A percentile compares a stretch with the other conserved stretches of the same genome.
Evolutionary conservation across 2,797 vertebrate species (phyloP).

Genomic region (Sebastes hubbsi): DNA sequence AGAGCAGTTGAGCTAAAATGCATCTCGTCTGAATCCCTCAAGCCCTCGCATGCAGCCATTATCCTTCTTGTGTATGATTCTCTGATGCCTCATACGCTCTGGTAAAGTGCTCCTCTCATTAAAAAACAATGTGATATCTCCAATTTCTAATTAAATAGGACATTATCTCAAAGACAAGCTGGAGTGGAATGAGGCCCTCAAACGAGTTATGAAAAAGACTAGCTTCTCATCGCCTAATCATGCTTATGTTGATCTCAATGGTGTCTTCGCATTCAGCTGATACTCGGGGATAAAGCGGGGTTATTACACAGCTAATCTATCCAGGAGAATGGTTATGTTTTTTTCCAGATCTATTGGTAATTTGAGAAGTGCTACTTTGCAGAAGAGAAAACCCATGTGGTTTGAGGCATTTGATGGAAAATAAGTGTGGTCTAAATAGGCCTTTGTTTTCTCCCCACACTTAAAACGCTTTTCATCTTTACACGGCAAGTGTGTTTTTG

Average conservation of each 20-base stretch:
- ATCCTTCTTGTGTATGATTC: conserved; percentile 75
- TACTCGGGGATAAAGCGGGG: conserved; percentile 80
- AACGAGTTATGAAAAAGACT: conserved; percentile 89
- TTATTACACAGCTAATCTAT: conserved; percentile 85
- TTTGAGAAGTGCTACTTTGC: conserved; percentile 69
- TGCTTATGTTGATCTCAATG: conserved; percentile 84
- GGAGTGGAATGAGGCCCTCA: conserved; percentile 83
- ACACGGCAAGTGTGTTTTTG: background rate
- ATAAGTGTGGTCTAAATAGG: conserved; percentile 50
- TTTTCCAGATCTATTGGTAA: conserved; percentile 67
- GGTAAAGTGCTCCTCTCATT: conserved; percentile 83
- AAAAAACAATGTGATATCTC: conserved; percentile 86
- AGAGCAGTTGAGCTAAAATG: conserved; percentile 72
- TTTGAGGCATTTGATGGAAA: conserved; percentile 65
- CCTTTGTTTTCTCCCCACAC: conserved; percentile 45
- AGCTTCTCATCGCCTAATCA: conserved; percentile 81
- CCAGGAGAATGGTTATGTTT: conserved; percentile 71
- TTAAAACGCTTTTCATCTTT: conserved; percentile 34
- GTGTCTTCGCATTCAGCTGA: conserved; percentile 84
- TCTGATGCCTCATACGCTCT: conserved; percentile 73
- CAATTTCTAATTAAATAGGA: conserved; percentile 93
- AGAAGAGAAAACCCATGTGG: conserved; percentile 60
- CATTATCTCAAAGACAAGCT: conserved; percentile 88
- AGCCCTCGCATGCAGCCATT: conserved; percentile 65
- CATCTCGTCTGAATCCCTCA: conserved; percentile 69